Conservation (phyloP, 2,888 invertebrate species). For the Sphaerophoria taeniata region DNA sequence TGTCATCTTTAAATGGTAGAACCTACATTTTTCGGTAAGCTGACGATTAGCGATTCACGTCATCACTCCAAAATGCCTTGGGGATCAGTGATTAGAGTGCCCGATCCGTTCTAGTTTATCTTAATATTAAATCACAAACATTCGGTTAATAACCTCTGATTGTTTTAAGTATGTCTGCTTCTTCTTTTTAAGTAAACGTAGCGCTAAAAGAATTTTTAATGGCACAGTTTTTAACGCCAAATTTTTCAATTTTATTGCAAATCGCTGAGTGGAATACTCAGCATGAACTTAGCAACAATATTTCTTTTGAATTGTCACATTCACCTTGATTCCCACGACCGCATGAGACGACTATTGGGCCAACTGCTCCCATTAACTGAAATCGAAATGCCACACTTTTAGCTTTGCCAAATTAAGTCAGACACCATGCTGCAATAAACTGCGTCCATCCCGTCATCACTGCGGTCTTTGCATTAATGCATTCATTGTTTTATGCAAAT, state of each 20-base stretch:
- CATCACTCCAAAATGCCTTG: too few species aligned
- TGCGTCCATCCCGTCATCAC: neutral
- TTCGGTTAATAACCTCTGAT: neutral
- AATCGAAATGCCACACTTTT: constrained; percentile 15
- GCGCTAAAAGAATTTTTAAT: neutral
- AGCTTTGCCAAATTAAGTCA: constrained; percentile 30
- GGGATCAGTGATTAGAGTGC: too few species aligned
- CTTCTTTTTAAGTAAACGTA: neutral
- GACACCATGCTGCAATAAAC: constrained; percentile 21
- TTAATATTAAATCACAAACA: too few species aligned
- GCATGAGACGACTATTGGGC: neutral
- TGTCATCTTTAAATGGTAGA: too few species aligned
- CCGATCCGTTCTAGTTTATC: too few species aligned
- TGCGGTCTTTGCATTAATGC: constrained; percentile 15
- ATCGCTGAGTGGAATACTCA: constrained; percentile 7
- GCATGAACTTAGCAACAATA: constrained; percentile 15
- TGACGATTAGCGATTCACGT: too few species aligned
- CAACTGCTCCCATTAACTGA: constrained; percentile 16
- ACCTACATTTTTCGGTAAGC: too few species aligned
- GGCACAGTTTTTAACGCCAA: neutral
- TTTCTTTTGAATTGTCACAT: constrained; percentile 11
- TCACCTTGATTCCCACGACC: constrained; percentile 32
- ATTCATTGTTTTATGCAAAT: constrained; percentile 6
- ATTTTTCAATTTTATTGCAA: constrained; percentile 2
- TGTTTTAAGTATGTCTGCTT: neutral